Evolutionary conservation across 2,113 vertebrate species (phyloP).

Genomic region (Hiodon alosoides): DNA sequence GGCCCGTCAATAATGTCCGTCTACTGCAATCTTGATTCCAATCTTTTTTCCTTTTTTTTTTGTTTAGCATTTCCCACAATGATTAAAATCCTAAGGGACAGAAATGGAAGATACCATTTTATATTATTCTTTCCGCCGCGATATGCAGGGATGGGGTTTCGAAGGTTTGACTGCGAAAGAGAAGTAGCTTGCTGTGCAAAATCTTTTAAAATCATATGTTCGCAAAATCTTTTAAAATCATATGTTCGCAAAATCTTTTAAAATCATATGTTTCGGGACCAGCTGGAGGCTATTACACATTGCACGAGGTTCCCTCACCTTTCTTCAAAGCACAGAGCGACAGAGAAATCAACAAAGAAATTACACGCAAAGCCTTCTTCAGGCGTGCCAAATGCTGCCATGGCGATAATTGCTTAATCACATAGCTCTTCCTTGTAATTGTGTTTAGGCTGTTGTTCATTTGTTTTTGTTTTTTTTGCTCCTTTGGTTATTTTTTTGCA

Average conservation of each 20-base stretch:
- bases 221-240: no score
- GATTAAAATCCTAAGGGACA: not conserved
- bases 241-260: no score
- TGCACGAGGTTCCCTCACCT: no score
- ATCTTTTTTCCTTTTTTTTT: not conserved
- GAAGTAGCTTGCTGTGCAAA: not conserved
- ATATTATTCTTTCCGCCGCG: not conserved
- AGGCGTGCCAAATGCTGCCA: not conserved
- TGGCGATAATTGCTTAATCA: slow-evolving; percentile 8
- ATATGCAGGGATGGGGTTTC: not conserved
- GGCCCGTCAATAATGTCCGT: not conserved
- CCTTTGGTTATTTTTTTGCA: no score
- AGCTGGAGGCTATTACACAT: no score
- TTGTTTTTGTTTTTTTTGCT: not conserved
- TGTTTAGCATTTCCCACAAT: not conserved
- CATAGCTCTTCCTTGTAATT: not conserved
- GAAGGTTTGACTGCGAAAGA: not conserved
- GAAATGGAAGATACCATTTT: not conserved
- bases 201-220: no score
- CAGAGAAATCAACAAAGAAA: no score
- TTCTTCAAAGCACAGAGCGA: no score
- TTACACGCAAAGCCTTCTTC: no score
- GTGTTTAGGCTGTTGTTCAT: not conserved
- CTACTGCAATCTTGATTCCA: not conserved
- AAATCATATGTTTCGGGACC: no score